phyloP scores from a whole-genome alignment of 2,888 invertebrate genomes.

The Hypselothyrea guttata region DNA sequence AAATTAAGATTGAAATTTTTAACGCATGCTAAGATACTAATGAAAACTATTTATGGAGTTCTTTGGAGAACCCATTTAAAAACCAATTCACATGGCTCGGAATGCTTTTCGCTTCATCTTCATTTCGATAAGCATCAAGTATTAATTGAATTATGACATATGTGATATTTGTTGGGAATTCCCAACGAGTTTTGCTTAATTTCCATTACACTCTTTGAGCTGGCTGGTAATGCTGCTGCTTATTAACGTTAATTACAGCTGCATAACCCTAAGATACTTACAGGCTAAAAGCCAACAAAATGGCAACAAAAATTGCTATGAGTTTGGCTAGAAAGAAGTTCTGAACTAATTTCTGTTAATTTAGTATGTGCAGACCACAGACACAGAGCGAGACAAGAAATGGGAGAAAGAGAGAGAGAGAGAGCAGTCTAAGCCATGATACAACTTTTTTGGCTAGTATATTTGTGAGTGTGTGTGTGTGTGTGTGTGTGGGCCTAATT shows the following conservation, averaged over 20 bases:
- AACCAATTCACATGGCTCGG: too few species aligned
- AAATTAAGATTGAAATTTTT: too few species aligned
- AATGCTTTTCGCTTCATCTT: too few species aligned
- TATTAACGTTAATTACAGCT: slow-evolving; percentile 60
- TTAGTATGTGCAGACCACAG: slow-evolving; percentile 33
- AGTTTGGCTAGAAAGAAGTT: slow-evolving; percentile 57
- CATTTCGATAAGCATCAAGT: too few species aligned
- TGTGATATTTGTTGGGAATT: background rate
- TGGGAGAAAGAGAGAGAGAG: background rate
- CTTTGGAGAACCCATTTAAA: too few species aligned
- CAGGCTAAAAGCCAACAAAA: slow-evolving; percentile 36
- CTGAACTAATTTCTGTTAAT: slow-evolving; percentile 60
- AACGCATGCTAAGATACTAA: too few species aligned
- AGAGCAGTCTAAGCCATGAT: too few species aligned
- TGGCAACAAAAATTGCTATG: too few species aligned
- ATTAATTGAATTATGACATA: background rate
- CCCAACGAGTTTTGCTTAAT: background rate
- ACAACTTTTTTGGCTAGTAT: slow-evolving; percentile 30
- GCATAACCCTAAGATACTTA: slow-evolving; percentile 45
- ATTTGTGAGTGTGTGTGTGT: background rate
- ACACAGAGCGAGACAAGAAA: background rate
- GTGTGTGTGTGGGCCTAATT: slow-evolving; percentile 42
- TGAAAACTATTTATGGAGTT: too few species aligned
- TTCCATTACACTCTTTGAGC: background rate
- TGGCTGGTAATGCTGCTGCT: slow-evolving; percentile 18